Evolutionary conservation across 2,888 invertebrate species (phyloP).

Genomic region (Teinopalpus imperialis): DNA sequence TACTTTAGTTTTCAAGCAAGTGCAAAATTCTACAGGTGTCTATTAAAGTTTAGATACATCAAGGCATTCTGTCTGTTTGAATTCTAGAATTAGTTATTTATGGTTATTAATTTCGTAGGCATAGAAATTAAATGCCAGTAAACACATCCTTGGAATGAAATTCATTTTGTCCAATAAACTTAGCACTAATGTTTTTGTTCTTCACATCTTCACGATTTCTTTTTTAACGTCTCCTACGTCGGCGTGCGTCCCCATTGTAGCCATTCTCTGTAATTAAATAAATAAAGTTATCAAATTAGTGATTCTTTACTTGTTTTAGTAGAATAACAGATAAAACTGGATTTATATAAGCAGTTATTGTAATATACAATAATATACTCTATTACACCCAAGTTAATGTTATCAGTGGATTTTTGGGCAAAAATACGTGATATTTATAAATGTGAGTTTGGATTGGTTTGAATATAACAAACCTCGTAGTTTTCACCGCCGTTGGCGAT

Average conservation of each 20-base stretch:
- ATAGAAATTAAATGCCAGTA: constrained; percentile 12
- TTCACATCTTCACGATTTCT: constrained; percentile 29
- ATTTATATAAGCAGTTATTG: constrained; percentile 18
- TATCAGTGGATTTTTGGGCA: constrained; percentile 21
- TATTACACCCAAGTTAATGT: constrained; percentile 21
- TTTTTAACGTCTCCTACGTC: constrained; percentile 71
- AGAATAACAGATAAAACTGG: constrained; percentile 12
- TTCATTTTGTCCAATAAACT: constrained; percentile 35
- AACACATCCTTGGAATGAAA: constrained; percentile 54
- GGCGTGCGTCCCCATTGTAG: constrained; percentile 73
- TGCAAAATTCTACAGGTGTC: too few relatives aligned
- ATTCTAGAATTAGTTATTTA: constrained; percentile 4
- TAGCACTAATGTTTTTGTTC: constrained; percentile 26
- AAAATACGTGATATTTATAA: constrained; percentile 43
- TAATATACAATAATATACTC: constrained; percentile 28
- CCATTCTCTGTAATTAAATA: constrained; percentile 72
- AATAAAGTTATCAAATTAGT: constrained; percentile 23
- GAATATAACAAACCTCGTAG: constrained; percentile 77
- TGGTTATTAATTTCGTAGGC: constrained; percentile 9
- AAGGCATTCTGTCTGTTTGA: not conserved
- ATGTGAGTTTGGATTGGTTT: constrained; percentile 73
- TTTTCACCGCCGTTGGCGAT: constrained; percentile 74
- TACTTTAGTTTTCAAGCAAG: constrained; percentile 3
- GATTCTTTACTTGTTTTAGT: not conserved
- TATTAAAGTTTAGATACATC: constrained; percentile 4